Evolutionary conservation across 2,888 invertebrate species (phyloP).

Genomic region (Ormia ochracea): DNA sequence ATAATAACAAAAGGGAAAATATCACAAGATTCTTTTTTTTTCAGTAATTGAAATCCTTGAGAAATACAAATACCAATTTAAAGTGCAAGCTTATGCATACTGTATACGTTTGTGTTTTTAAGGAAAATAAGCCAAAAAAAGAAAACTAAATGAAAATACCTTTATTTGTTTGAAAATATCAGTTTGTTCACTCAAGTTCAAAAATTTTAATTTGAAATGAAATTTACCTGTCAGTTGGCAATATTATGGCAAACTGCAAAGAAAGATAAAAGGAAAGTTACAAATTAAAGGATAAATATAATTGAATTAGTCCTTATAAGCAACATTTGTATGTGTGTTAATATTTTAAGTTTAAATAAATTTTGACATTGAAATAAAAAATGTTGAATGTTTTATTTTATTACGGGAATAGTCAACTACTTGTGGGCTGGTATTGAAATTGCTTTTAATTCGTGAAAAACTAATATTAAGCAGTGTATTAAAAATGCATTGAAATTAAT

Average conservation of each 20-base stretch:
- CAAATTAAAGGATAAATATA: neutral
- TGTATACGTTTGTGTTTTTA: neutral
- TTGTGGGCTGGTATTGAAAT: too few species aligned
- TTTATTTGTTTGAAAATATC: too few species aligned
- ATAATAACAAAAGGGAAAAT: slow-evolving; percentile 15
- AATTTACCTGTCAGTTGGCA: slow-evolving; percentile 20
- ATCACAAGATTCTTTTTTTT: slow-evolving; percentile 7
- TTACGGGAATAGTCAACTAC: too few species aligned
- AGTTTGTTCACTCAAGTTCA: slow-evolving; percentile 1
- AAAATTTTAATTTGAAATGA: neutral
- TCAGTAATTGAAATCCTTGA: slow-evolving; percentile 39
- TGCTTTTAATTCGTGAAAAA: too few species aligned
- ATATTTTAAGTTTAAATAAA: too few species aligned
- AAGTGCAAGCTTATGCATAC: neutral
- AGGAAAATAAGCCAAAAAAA: neutral
- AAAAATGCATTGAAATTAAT: too few species aligned
- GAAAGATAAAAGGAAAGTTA: neutral
- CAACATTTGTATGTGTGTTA: neutral
- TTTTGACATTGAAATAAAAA: too few species aligned
- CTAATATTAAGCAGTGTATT: too few species aligned
- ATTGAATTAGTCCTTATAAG: neutral
- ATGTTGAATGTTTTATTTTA: too few species aligned
- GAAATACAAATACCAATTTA: slow-evolving; percentile 16
- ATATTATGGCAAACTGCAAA: slow-evolving; percentile 20
- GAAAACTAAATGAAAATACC: neutral